Evolutionary conservation across 1,140 invertebrate species (phyloP), one percentile per base, ranked within the genome.

Genomic region (Hyphantria cunea): DNA sequence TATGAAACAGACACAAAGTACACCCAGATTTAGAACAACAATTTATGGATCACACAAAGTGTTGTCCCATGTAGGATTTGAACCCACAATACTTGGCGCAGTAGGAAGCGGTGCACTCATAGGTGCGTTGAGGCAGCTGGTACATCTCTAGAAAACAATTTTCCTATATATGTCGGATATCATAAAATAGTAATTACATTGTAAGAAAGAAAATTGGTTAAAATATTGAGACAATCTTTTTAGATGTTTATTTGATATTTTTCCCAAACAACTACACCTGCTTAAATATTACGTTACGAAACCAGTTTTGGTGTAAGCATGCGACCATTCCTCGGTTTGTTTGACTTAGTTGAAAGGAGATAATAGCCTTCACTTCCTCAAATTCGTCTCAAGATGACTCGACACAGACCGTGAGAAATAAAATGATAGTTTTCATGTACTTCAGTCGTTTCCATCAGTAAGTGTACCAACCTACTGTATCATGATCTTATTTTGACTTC

Each of bases 321-420:
- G 34, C 55, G 55, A 53, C 66, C 56, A 60, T 66, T 72, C 73
- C 70, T 78, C 71, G 52, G 72, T 80, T 66, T 85, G 76, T 89
- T 86, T 89, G 82, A 80, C 72, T 84, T 82, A 76, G 61, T 85
- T 79, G 67, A 64, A 74, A 82, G 76, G 78, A 80, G 70, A 84
- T 86, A 86, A 89, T 85, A 74, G 80, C 70, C 71, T 67, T 65
- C 73, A 84, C 82, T 88, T 88, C 83, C 79, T 79, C 72, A 81
- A 80, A 79, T 80, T 85, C 80, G 73, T 85, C 70, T 81, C 73
- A 55, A 79, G 80, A 84, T 84, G 77, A 81, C 78, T 84, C 70
- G 66, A 64, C 74, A 59, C 12, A 41, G 72, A 77, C 48, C 85
- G 84, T 88, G 85, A 85, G 85, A 88, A 88, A 70, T 72, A 54